These are phyloP conservation scores for Phoeniculus purpureus DNA, from an alignment of 2,797 vertebrate genomes.

Conservation along the genomic window DNA sequence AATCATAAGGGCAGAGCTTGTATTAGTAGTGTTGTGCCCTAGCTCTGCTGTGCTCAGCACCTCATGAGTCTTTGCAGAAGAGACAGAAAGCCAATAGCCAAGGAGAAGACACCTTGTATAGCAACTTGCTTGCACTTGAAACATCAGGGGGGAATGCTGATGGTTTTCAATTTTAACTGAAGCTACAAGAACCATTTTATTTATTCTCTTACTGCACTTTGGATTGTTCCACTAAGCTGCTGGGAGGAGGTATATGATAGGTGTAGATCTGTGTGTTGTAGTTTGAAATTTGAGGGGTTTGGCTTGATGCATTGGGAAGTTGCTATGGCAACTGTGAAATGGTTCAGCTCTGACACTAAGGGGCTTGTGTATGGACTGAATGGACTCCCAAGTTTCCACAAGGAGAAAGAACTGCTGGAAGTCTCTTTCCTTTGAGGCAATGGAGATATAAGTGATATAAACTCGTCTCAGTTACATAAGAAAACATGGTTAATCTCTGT, in stretches of 20 bases:
- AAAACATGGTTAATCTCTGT: too few relatives aligned
- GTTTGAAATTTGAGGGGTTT: too few relatives aligned
- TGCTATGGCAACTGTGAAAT: too few relatives aligned
- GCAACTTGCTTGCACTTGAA: background rate
- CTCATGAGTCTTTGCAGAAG: background rate
- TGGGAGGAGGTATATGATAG: background rate
- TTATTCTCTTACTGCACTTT: background rate
- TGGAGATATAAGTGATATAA: too few relatives aligned
- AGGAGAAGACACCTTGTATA: background rate
- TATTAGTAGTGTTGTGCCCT: rapidly evolving
- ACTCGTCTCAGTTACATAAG: too few relatives aligned
- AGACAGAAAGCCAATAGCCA: background rate
- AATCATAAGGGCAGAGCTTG: rapidly evolving
- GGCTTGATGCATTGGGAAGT: too few relatives aligned
- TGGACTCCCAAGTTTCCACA: too few relatives aligned
- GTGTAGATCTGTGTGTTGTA: background rate
- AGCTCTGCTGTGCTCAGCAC: background rate
- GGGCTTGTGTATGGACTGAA: too few relatives aligned
- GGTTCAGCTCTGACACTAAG: too few relatives aligned
- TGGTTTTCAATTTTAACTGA: background rate
- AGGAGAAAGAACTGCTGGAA: too few relatives aligned
- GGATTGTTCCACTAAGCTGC: background rate
- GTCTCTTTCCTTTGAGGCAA: too few relatives aligned
- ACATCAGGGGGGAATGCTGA: background rate
- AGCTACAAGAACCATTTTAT: background rate